These are phyloP conservation scores for Drosophila athabasca DNA, from an alignment of 1,140 invertebrate genomes.

Conservation along the genomic window DNA sequence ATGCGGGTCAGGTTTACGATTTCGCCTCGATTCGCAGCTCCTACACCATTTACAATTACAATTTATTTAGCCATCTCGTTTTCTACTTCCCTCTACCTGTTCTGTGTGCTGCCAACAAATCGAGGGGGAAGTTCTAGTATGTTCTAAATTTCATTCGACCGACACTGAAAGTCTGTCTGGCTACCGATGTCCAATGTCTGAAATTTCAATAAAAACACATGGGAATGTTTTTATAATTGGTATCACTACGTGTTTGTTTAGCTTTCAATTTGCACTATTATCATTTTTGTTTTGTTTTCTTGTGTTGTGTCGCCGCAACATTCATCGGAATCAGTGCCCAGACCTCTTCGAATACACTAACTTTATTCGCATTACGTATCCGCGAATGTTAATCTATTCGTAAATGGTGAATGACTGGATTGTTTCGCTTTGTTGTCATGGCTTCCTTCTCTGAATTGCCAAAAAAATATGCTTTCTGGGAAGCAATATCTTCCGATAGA, in stretches of 20 bases:
- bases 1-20: constrained; percentile 21
- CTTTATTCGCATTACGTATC: neutral
- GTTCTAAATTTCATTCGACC: neutral
- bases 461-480: constrained; percentile 31
- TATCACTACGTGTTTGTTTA: constrained; percentile 36
- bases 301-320: constrained; percentile 13
- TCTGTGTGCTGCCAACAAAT: too few relatives aligned
- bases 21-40: constrained; percentile 21
- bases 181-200: neutral
- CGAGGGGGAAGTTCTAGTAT: neutral
- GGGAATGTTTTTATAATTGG: constrained; percentile 31
- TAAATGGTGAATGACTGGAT: constrained; percentile 13
- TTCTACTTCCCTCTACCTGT: too few relatives aligned
- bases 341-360: constrained; percentile 6
- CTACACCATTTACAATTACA: constrained; percentile 41
- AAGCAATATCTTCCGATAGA: constrained; percentile 8
- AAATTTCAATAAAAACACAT: constrained; percentile 20
- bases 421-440: constrained; percentile 41
- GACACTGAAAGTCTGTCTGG: neutral
- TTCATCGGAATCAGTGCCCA: constrained; percentile 23
- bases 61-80: constrained; percentile 3
- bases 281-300: neutral
- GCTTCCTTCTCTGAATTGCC: constrained; percentile 3
- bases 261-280: constrained; percentile 32
- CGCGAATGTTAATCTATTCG: constrained; percentile 6